Conservation (phyloP, 1,140 invertebrate species). For the Diachasmimorpha longicaudata region DNA sequence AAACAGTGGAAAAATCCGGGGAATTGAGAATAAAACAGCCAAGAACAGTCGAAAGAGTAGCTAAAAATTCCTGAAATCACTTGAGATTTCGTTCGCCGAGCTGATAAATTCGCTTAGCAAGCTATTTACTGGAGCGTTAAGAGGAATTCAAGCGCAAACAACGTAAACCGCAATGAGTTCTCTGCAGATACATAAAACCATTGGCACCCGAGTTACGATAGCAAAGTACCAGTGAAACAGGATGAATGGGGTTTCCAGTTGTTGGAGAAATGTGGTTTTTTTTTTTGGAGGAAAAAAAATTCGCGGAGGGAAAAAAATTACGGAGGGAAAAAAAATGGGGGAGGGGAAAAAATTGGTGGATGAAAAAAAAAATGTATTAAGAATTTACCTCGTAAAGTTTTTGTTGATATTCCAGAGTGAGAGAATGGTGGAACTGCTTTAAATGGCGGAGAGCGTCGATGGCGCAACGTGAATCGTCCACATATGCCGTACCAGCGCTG, state of each 20-base stretch:
- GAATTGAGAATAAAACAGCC: not conserved
- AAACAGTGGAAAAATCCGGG: too few relatives aligned
- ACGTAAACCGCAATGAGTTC: slow-evolving; percentile 21
- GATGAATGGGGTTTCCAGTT: not conserved
- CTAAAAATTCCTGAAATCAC: not conserved
- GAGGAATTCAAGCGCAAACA: slow-evolving; percentile 22
- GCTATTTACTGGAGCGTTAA: slow-evolving; percentile 7
- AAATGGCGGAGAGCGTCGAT: not conserved
- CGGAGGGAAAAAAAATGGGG: not conserved
- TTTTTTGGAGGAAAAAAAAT: not conserved
- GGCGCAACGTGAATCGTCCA: not conserved
- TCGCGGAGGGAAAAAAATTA: too few relatives aligned
- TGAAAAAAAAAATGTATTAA: not conserved
- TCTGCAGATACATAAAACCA: not conserved
- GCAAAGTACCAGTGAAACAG: not conserved
- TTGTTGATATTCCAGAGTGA: not conserved
- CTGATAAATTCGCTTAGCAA: not conserved
- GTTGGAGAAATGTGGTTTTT: not conserved
- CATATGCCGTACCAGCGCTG: not conserved
- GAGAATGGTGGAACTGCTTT: not conserved
- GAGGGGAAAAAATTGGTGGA: not conserved
- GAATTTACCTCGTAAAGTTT: not conserved
- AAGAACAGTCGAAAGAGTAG: not conserved
- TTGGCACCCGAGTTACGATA: not conserved
- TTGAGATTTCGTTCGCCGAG: not conserved